Evolutionary conservation across 2,113 vertebrate species (phyloP), one percentile per base, ranked within the genome.

Genomic region (Silurus asotus): DNA sequence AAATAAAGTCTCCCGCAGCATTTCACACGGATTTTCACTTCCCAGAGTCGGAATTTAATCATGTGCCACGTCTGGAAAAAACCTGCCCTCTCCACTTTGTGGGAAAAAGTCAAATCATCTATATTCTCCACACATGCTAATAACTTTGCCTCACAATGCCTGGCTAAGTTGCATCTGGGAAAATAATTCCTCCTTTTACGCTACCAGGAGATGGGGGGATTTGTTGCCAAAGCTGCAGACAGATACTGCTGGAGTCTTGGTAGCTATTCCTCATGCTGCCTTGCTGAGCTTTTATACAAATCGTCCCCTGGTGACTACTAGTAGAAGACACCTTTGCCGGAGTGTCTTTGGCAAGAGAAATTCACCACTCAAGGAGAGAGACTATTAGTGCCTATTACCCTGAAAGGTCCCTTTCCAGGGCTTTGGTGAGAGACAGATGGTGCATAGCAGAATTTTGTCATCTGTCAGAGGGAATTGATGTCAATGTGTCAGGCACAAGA

Each of bases 101-200:
- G 81, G 81, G 86, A 76, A 89, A 70, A 87, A 83, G 76, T 87
- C 83, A 88, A 0, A n/a, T 15, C 81, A 84, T 84, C 83, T 79
- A 49, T 58, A 69, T 83, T 86, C 82, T 85, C 62, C 65, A 81
- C 72, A 80, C 79, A 89, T 90, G 86, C 87, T 89, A 79, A 90
- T 85, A 87, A 86, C 85, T 74, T 87, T 86, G 75, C 55, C 53
- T 75, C 84, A 86, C 87, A 87, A 86, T 87, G 69, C 83, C 78
- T 90, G 89, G 90, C 90, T 93, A 93, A 94, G 93, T 91, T 92
- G 92, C 56, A 84, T 79, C 37, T 37, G 51, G 85, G 48, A 90
- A 93, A 93, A 92, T 93, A 92, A 94, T 92, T 92, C 91, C 67
- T 81, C 75, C 56, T 88, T 89, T 89, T 82, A 80, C 49, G 11